Base-by-base conservation (phyloP, 1,140 invertebrate species). In the Cylas formicarius region DNA sequence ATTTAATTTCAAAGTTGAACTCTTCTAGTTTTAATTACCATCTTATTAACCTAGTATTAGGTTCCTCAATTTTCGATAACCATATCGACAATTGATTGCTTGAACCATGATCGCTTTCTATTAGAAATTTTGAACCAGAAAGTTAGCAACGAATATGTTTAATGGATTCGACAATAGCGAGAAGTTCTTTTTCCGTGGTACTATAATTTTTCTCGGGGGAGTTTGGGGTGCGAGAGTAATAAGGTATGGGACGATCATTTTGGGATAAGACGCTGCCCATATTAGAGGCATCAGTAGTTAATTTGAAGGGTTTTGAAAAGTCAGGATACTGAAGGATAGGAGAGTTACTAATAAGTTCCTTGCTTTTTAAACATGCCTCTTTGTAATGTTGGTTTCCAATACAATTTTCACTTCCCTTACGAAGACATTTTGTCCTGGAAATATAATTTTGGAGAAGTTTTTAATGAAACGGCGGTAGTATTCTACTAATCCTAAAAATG, bases 401-500 rank as follows among this genome's bases (percentile, higher is more conserved):
- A n/a, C n/a, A n/a, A n/a, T n/a, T n/a, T n/a, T n/a, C n/a, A n/a
- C n/a, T n/a, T n/a, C n/a, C n/a, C n/a, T n/a, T n/a, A n/a, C n/a
- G n/a, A n/a, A n/a, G n/a, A n/a, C n/a, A n/a, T n/a, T n/a, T n/a
- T n/a, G n/a, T n/a, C n/a, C n/a, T n/a, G n/a, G n/a, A n/a, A n/a
- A n/a, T n/a, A n/a, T n/a, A n/a, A 40, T 23, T 22, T 46, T 46
- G 9, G 44, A 28, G 33, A 46, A 46, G 18, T 46, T 46, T 9
- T 29, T 18, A 40, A 59, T 59, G 16, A 59, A 59, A 40, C 48
- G 21, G 4, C 50, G 18, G 24, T 55, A 50, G 33, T 34, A 44
- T 26, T 33, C 41, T 44, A 44, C 20, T n/a, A 57, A 13, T 8
- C 53, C 53, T 17, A 56, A 21, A 23, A 56, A 60, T 14, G 44